Evolutionary conservation across 1,140 invertebrate species (phyloP), one percentile per base, ranked within the genome.

Genomic region (Macrobrachium rosenbergii): DNA sequence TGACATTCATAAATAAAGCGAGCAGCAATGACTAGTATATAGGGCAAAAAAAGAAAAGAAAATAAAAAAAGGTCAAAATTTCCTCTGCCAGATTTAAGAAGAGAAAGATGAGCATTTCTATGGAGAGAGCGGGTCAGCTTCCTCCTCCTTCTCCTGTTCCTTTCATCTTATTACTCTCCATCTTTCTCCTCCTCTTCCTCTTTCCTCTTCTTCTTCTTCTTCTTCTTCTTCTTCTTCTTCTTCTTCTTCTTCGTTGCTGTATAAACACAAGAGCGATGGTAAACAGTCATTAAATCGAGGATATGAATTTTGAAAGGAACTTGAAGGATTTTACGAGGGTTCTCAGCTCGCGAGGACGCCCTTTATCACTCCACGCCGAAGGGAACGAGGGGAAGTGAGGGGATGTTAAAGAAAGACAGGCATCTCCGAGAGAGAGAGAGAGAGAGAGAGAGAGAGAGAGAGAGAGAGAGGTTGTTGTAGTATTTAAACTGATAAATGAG

Each of bases 281-380:
- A 87, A 87, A 87, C 85, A 87, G 85, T 87, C 85, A 87, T 87
- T 87, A 87, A 87, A 87, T 87, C 85, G 85, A 87, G 85, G 85
- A 87, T 87, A 87, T 87, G 85, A 87, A 87, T 87, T 87, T 87
- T 87, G 85, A 87, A 87, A 87, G 85, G 85, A 87, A 87, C 85
- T 87, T 87, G 85, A 76, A 87, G 78, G 85, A 82, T 87, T 87
- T 87, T 87, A 87, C 69, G 85, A 87, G 85, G 79, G 85, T 87
- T 87, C 85, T 81, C 78, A 67, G 85, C 85, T 62, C 52, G 69
- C 64, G 85, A 87, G 85, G 85, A 81, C 78, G 85, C 69, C 78
- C 85, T 80, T 87, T 87, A 81, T 81, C 78, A 80, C 77, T 80
- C 78, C 78, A 52, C 23, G 78, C 78, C 78, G 85, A 87, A 77